Evolutionary conservation across 2,113 vertebrate species (phyloP).

Genomic region (Psittacula cyanocephala): DNA sequence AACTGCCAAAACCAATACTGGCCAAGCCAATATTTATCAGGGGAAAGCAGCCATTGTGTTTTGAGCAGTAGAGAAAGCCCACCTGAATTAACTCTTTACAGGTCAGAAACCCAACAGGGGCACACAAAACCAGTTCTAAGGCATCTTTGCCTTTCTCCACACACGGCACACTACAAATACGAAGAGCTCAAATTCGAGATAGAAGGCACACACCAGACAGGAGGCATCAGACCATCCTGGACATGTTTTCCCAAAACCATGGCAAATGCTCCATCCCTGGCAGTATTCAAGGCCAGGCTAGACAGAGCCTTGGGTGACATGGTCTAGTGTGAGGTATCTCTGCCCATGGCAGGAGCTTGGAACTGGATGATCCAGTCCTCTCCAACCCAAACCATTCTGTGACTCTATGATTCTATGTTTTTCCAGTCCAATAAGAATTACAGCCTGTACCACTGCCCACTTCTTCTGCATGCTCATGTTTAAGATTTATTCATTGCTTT

Average conservation of each 20-base stretch:
- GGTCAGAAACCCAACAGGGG: not conserved
- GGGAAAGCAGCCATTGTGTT: not conserved
- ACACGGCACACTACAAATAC: not conserved
- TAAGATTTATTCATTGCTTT: not conserved
- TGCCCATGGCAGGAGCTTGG: no score
- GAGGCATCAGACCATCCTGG: not conserved
- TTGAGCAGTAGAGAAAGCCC: not conserved
- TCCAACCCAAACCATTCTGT: no score
- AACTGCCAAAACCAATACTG: not conserved
- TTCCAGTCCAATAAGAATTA: not conserved
- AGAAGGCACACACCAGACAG: not conserved
- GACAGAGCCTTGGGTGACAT: no score
- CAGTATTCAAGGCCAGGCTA: no score
- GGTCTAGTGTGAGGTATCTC: no score
- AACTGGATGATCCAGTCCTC: no score
- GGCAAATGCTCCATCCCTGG: no score
- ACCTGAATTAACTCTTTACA: not conserved
- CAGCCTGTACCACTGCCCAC: not conserved
- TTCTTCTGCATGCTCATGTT: not conserved
- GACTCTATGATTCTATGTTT: not conserved
- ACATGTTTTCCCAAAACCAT: not conserved
- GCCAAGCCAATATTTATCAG: not conserved
- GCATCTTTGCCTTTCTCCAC: not conserved
- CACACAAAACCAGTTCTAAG: not conserved
- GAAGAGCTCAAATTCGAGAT: not conserved